Base-by-base conservation (phyloP, 2,888 invertebrate species). In the Arge pagana region DNA sequence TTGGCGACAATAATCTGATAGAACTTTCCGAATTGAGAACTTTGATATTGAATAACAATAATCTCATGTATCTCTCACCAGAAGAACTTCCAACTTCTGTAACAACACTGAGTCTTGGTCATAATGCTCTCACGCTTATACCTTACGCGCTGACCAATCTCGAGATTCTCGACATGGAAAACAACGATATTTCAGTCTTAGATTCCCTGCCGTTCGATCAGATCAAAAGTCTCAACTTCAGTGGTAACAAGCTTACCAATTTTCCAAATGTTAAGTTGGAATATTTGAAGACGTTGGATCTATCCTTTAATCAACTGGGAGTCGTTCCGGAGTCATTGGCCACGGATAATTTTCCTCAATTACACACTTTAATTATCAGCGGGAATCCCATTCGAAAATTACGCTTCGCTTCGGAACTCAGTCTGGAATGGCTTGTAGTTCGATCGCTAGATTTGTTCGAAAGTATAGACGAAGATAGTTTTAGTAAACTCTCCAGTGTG, bases 341-440 rank as follows among this genome's bases (percentile, higher is more conserved):
- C 57, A 65, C 68, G 1, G 71, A 77, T 45, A 73, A 77, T 43
- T 77, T 82, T 26, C 83, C 83, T 1, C 72, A 72, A 59, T 71
- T 84, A 53, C 77, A 78, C 42, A 78, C 77, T 36, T 70, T 84
- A 4, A 67, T 77, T n/a, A 66, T 84, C 36, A 82, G 81, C 63
- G 79, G 79, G 53, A 84, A 84, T 71, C 79, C 80, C 2, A 70
- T 84, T 10, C 68, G 74, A 40, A 67, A 63, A 24, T 74, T 84
- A 57, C 78, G 77, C 55, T 82, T 84, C 60, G 70, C 73, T 54
- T 78, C 79, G 24, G 77, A 80, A 23, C 63, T 83, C 13, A 74
- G 73, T 5, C 48, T 84, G 8, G 77, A 72, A 59, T 77, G 61
- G 59, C 68, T 84, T 40, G 77, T 78, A 50, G 77, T 80, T 65